phyloP scores from a whole-genome alignment of 2,888 invertebrate species.

The Onchidella celtica region DNA sequence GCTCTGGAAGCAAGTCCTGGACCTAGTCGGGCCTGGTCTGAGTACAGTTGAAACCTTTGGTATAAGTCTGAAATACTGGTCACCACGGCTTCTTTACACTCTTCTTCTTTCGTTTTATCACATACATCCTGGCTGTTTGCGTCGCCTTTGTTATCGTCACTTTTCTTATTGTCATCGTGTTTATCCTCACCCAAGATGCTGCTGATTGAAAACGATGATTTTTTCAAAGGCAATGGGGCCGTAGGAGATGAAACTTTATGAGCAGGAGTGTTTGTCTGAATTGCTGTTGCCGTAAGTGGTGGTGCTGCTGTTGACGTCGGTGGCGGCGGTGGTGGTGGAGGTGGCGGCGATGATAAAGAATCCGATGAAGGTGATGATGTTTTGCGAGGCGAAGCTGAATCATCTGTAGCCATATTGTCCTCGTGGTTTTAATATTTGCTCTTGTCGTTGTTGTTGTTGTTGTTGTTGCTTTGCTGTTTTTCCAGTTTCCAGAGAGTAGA shows the following conservation, averaged over 20 bases:
- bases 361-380: neutral
- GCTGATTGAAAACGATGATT: conserved; percentile 68
- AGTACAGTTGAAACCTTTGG: conserved; percentile 56
- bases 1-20: conserved; percentile 47
- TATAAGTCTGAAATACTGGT: conserved; percentile 59
- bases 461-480: too few species aligned
- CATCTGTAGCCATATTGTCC: conserved; percentile 42
- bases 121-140: conserved; percentile 7
- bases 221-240: conserved; percentile 25
- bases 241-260: conserved; percentile 31
- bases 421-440: too few species aligned
- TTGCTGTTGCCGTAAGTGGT: conserved; percentile 5
- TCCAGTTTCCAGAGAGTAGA: too few species aligned
- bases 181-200: conserved; percentile 65
- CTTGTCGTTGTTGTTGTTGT: too few species aligned
- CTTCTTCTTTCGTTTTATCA: neutral
- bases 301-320: neutral
- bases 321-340: neutral
- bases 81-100: conserved; percentile 54
- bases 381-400: conserved; percentile 1
- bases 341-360: conserved; percentile 29
- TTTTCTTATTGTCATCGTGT: conserved; percentile 47
- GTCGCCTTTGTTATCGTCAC: neutral
- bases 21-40: conserved; percentile 48
- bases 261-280: conserved; percentile 4